Evolutionary conservation across 2,113 vertebrate genomes (phyloP), one percentile per base, ranked within the genome.

Genomic region (Balaeniceps rex): DNA sequence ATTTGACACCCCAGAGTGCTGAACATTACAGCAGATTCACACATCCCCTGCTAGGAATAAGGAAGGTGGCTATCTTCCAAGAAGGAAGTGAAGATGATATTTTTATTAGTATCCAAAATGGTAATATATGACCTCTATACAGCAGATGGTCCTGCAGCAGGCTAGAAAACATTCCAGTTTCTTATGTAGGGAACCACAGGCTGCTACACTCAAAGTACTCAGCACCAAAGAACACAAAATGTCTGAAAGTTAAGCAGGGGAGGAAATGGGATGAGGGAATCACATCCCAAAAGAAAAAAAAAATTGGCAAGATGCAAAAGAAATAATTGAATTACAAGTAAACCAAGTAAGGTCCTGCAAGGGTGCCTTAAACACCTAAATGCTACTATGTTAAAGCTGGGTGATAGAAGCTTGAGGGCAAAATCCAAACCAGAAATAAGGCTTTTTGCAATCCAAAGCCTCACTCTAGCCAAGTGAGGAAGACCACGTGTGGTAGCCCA

Each of bases 311-410:
- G 44, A 26, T 23, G 10, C 4, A 12, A 55, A 85, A 68, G 9
- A 80, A 86, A 36, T 8, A 36, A 60, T 1, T 24, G 10, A 36
- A 71, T 71, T 60, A 49, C 47, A 93, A 42, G 11, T 18, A 93
- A 88, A 72, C 13, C 1, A 12, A 46, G 14, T 51, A 64, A 76
- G 10, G n/a, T 38, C 36, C 23, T 69, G 23, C 8, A 87, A 83
- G 15, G 13, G 8, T 60, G 11, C 8, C 42, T 31, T 33, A 51
- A 66, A 61, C 13, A 31, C 8, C 9, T 52, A 61, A 78, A 76
- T 0, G 0, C 5, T 29, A 6, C 24, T 47, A 21, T 36, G 29
- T 24, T 84, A 55, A 84, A 92, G 9, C 0, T 63, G 11, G 7
- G 1, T 1, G 4, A 12, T 25, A 11, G 51, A 84, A 69, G 29